phyloP scores from a whole-genome alignment of 2,797 vertebrate species.

The Remorina albescens region DNA sequence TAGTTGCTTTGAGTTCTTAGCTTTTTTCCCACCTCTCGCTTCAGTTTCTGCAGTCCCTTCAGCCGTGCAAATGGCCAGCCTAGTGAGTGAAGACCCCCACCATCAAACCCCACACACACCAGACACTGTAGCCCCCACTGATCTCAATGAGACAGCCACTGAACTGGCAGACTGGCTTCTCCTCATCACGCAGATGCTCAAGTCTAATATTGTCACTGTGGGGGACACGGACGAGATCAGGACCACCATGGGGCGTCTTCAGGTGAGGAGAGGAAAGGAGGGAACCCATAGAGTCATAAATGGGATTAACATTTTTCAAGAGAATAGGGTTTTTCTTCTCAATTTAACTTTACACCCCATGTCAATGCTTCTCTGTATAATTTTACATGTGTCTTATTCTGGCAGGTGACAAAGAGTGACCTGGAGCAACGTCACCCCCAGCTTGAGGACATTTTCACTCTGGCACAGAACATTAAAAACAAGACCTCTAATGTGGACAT shows the following conservation, averaged over 20 bases:
- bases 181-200: slow-evolving; percentile 97
- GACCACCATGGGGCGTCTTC: slow-evolving; percentile 91
- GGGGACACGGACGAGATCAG: slow-evolving; percentile 95
- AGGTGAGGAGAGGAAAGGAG: slow-evolving; percentile 82
- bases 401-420: slow-evolving; percentile 93
- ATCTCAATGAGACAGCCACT: slow-evolving; percentile 93
- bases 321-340: not conserved
- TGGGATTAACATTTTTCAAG: not conserved
- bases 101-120: slow-evolving; percentile 78
- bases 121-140: slow-evolving; percentile 88
- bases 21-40: not conserved
- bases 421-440: slow-evolving; percentile 94
- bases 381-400: not conserved
- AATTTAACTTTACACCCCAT: not conserved
- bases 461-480: slow-evolving; percentile 98
- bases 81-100: slow-evolving; percentile 82
- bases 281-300: not conserved
- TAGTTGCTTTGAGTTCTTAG: slow-evolving; percentile 7
- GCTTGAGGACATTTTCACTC: slow-evolving; percentile 93
- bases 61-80: slow-evolving; percentile 88
- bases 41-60: slow-evolving; percentile 83
- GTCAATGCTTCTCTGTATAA: slow-evolving; percentile 11
- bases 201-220: slow-evolving; percentile 97
- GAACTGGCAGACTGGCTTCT: slow-evolving; percentile 95
- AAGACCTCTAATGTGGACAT: slow-evolving; percentile 95